phyloP scores from a whole-genome alignment of 2,888 invertebrate species.

The Hipparchia semele region DNA sequence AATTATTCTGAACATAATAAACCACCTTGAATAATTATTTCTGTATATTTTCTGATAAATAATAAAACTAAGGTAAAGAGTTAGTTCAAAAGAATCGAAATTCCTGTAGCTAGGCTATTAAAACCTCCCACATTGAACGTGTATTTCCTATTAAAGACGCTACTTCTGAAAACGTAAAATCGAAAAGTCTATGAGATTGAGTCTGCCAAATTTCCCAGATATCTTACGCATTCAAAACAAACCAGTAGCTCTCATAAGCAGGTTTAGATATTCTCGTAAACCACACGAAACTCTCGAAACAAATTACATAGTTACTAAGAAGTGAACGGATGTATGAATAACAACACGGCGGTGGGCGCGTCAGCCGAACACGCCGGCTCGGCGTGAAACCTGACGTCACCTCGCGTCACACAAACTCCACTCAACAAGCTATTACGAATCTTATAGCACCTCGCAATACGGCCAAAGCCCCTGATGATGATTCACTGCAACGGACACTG shows the following conservation, averaged over 20 bases:
- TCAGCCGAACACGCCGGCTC: constrained; percentile 59
- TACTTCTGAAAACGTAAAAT: neutral
- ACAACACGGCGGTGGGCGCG: constrained; percentile 62
- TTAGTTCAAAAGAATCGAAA: neutral
- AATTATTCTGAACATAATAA: neutral
- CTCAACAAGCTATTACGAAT: constrained; percentile 42
- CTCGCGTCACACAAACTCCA: constrained; percentile 62
- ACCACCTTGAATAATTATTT: neutral
- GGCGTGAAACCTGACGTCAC: constrained; percentile 69
- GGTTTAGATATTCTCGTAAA: constrained; percentile 21
- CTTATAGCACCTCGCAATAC: constrained; percentile 42
- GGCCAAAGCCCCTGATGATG: constrained; percentile 26
- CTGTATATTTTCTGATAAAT: neutral
- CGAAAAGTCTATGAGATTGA: neutral
- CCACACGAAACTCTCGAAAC: constrained; percentile 35
- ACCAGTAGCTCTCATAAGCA: constrained; percentile 4
- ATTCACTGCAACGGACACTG: constrained; percentile 44
- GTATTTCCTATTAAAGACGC: neutral
- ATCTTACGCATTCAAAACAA: constrained; percentile 2
- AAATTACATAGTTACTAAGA: constrained; percentile 43
- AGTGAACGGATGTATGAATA: constrained; percentile 44
- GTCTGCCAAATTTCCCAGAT: constrained; percentile 3
- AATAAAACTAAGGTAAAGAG: neutral
- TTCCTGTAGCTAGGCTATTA: neutral
- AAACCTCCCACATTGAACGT: neutral